Base-by-base conservation (phyloP, 2,888 invertebrate genomes). In the Drosophila picticornis region DNA sequence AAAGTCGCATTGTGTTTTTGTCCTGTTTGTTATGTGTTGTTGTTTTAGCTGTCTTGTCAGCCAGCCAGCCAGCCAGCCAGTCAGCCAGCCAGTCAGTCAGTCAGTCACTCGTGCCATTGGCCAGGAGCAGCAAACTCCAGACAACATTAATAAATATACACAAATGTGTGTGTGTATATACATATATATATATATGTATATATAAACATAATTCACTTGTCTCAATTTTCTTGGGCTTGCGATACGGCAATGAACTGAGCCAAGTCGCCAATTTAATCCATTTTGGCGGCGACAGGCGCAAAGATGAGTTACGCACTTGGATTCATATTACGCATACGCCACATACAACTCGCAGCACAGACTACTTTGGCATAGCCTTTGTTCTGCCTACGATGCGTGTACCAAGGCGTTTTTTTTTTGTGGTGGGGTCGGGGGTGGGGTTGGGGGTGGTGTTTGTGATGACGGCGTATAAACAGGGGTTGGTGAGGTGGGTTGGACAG, bases 311-410 rank as follows among this genome's bases (percentile, higher is more conserved):
- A 61, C 67, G 74, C 70, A 72, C 71, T 73, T 77, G 64, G 67
- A 64, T 77, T 83, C 82, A 76, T 72, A 83, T 84, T 88, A 78
- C 83, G 76, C 76, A 82, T 82, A 88, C 85, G 84, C 67, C 73
- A 29, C 25, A 34, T 55, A 51, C 55, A 43, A 46, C 52, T 36
- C 36, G 57, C 32, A 22, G 43, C 43, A 19, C 3, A 3, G 19
- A 55, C 55, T n/a, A 16, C 25, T 27, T 27, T 50, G 27, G 50
- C 27, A 10, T 27, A 10, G 68, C 61, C 62, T 67, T 59, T 56
- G 52, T 59, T 32, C 53, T 43, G 32, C 29, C 29, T 27, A 53
- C 22, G 38, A 19, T 13, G 32, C n/a, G 48, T 48, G 36, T 22
- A 19, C 16, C 16, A 13, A 16, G 36, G 36, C 36, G 16, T 22